Evolutionary conservation across 2,888 invertebrate species (phyloP), one percentile per base, ranked within the genome.

Genomic region (Hyposoter dolosus): DNA sequence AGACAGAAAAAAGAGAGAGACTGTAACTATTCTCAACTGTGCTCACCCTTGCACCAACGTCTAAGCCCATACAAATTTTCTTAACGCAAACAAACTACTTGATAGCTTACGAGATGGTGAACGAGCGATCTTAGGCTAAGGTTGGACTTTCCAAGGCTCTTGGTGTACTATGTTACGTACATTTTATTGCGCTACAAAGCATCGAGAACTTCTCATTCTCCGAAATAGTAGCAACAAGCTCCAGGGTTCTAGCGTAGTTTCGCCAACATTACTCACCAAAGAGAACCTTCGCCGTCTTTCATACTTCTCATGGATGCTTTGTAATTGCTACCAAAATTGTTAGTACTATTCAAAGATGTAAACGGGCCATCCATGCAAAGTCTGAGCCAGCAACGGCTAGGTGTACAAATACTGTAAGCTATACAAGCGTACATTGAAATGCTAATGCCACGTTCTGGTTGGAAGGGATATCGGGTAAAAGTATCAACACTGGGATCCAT

Each of bases 1-100:
- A 23, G 45, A 23, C 43, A 68, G 19, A 56, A 53, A 28, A 56
- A 7, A 40, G 12, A 9, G 3, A n/a, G 17, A 53, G 5, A 47
- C 50, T 40, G 40, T 23, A 72, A 78, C 72, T 77, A 78, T 65
- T 68, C 74, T 0, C 74, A 43, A 81, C 68, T 53, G 53, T 74
- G 72, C 47, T 53, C 47, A 32, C 12, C 43, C 66, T 23, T 15
- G 3, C 35, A 45, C 28, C 50, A 69, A 60, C 28, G 15, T 60
- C 28, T 66, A 6, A 17, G 17, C 35, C 79, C 43, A 60, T 53
- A 35, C 84, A 87, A 90, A 90, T 85, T 90, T 90, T 88, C 90
- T 90, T 87, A 89, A 89, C 89, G 89, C 90, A 90, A 91, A 91
- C 90, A 91, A 90, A 90, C 90, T 92, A 90, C 89, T 90, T 91